A percentile compares a stretch with the other conserved stretches of the same genome.
These are phyloP conservation scores for Aurelia coerulea DNA, from an alignment of 30 jellyfish, hydroid and myxozoan species.

Conservation along the genomic window DNA sequence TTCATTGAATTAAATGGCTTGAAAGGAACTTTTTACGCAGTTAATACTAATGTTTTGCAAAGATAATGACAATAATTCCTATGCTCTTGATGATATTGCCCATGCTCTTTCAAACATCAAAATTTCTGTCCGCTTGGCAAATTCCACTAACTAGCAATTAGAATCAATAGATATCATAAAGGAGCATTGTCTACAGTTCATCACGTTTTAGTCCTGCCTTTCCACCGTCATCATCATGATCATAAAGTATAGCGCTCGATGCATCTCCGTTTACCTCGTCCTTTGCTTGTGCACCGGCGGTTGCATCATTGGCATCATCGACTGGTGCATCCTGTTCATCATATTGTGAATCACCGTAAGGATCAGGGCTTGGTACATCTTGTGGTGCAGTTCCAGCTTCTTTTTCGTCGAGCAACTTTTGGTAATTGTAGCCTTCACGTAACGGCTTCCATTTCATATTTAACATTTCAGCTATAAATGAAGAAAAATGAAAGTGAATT, in stretches of 20 bases:
- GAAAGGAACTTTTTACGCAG: too few species aligned
- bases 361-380: too few species aligned
- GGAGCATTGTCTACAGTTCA: conserved; percentile 2
- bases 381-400: not conserved
- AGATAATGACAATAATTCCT: too few species aligned
- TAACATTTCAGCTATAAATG: conserved; percentile 18
- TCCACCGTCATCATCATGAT: not conserved
- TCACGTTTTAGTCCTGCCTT: conserved; percentile 8
- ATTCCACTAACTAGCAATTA: too few species aligned
- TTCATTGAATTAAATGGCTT: too few species aligned
- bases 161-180: not conserved
- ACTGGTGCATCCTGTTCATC: not conserved
- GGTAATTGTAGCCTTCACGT: conserved; percentile 37
- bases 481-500: not conserved
- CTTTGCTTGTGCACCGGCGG: not conserved
- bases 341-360: not conserved
- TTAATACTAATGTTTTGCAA: too few species aligned
- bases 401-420: not conserved
- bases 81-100: too few species aligned
- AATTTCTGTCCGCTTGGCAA: too few species aligned
- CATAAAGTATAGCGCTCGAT: not conserved
- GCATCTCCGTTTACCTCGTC: not conserved
- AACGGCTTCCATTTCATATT: conserved; percentile 49
- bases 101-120: too few species aligned
- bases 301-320: conserved; percentile 4